Evolutionary conservation across 2,797 vertebrate genomes (phyloP), one percentile per base, ranked within the genome.

Genomic region (Arnoldichthys spilopterus): DNA sequence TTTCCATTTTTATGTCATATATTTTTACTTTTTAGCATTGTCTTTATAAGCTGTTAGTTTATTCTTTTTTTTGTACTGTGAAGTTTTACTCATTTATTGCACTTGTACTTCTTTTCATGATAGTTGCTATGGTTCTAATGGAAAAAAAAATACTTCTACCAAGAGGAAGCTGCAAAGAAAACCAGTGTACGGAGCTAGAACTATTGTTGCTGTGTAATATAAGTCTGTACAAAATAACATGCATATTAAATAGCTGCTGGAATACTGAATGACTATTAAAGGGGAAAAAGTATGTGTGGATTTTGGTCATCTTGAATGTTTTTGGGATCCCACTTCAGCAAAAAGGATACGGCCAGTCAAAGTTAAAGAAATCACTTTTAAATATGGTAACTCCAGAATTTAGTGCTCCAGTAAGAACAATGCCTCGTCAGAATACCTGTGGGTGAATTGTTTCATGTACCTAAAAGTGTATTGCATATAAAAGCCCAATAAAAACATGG

Each of bases 241-340:
- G 86, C 86, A 86, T 88, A 88, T 87, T 83, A 84, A 86, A 84
- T 86, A 84, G 85, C 86, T 86, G 86, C 86, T 86, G 87, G 83
- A 86, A 83, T 82, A 86, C 85, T 87, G 85, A 84, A 85, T 87
- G 86, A 83, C 77, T 82, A 87, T 86, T 83, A 82, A 85, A 83
- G 80, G 54, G 49, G 78, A 66, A 72, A 62, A 76, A 59, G 80
- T 40, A 56, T 51, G 45, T 74, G 77, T 67, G 22, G 30, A n/a
- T 37, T 78, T 71, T 69, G 1, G 32, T 76, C 3, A 30, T 72
- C 4, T 26, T 61, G 26, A 66, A 58, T 34, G 37, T 11, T 40
- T 40, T 40, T n/a, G n/a, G n/a, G n/a, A n/a, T n/a, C n/a, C n/a
- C n/a, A n/a, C n/a, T n/a, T n/a, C n/a, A n/a, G n/a, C n/a, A n/a